Conservation (phyloP, 2,888 invertebrate genomes). For the Dicycla oo region DNA sequence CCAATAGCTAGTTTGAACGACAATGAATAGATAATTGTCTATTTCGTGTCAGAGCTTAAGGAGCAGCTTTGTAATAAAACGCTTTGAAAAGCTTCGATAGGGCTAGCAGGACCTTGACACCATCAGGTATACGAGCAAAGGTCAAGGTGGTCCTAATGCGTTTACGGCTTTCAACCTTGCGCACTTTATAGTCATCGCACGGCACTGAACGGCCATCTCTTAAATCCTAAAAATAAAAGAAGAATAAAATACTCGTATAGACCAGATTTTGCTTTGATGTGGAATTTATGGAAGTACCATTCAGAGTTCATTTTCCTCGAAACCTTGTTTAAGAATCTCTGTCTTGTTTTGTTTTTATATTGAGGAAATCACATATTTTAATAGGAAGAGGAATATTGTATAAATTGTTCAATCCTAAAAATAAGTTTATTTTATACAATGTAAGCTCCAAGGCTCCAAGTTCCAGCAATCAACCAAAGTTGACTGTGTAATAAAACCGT, state of each 20-base stretch:
- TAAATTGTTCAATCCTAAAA: not conserved
- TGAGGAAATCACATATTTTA: conserved; percentile 3
- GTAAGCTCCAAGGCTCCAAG: not conserved
- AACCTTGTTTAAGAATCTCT: conserved; percentile 1
- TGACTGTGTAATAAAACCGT: not conserved
- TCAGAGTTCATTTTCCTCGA: conserved; percentile 19
- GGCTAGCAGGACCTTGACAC: conserved; percentile 79
- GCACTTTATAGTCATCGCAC: conserved; percentile 81
- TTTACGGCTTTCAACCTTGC: conserved; percentile 77
- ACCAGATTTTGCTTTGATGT: conserved; percentile 68
- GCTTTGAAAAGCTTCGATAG: conserved; percentile 75
- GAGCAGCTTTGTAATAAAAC: conserved; percentile 71
- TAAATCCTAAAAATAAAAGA: conserved; percentile 74
- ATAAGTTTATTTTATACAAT: not conserved
- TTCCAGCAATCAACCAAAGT: not conserved
- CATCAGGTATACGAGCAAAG: conserved; percentile 72
- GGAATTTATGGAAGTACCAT: conserved; percentile 55
- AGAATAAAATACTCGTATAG: conserved; percentile 68
- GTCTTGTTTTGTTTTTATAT: conserved; percentile 2
- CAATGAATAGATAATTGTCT: conserved; percentile 74
- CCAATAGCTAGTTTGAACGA: conserved; percentile 64
- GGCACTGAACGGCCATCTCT: conserved; percentile 70
- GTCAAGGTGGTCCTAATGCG: conserved; percentile 83
- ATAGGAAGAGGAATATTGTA: not conserved
- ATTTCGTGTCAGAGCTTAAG: conserved; percentile 69